Percentiles rank a stretch among this genome's conserved stretches.
These are phyloP conservation scores for Chrysotoxum bicinctum DNA, from an alignment of 2,888 invertebrate species.

Conservation along the genomic window DNA sequence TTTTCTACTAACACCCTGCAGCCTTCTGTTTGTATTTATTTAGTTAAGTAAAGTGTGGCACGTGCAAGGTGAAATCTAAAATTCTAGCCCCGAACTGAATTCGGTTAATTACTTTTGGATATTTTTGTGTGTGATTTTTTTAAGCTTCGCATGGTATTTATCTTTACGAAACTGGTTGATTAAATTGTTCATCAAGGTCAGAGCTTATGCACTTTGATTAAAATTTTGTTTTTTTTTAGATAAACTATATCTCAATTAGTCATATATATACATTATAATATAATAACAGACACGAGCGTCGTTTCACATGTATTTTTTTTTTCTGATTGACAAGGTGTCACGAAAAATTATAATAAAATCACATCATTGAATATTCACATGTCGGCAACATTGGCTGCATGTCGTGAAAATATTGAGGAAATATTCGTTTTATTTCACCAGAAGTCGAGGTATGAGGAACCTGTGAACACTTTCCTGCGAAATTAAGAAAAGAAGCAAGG, in stretches of 20 bases:
- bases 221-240: conserved; percentile 30
- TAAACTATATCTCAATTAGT: background rate
- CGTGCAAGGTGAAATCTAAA: conserved; percentile 22
- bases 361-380: no score
- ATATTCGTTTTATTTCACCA: no score
- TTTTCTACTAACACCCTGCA: background rate
- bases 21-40: background rate
- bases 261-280: background rate
- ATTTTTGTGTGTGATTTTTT: background rate
- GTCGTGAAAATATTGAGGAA: no score
- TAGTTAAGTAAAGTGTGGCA: background rate
- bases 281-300: background rate
- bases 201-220: conserved; percentile 40
- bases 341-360: no score
- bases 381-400: no score
- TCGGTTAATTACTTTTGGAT: conserved; percentile 18
- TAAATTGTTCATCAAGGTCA: conserved; percentile 34
- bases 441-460: no score
- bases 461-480: no score
- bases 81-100: conserved; percentile 24
- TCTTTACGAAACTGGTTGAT: conserved; percentile 7
- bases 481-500: no score
- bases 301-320: background rate
- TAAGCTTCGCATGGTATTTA: background rate
- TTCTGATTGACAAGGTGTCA: no score